Evolutionary conservation across 2,888 invertebrate species (phyloP), one percentile per base, ranked within the genome.

Genomic region (Pinctada fucata): DNA sequence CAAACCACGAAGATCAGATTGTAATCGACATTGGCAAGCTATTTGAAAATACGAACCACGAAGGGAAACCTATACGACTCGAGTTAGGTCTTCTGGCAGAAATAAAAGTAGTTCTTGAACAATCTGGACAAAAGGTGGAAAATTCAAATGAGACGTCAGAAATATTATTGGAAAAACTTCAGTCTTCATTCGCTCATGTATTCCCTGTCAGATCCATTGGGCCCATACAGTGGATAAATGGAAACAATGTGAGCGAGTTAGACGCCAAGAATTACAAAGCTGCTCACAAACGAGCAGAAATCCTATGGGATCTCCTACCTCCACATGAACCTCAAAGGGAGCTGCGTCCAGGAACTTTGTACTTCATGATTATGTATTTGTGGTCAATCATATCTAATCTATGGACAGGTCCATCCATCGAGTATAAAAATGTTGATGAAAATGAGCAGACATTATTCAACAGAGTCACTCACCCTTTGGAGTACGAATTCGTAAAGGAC

Each of bases 191-290:
- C 13, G 76, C 71, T 5, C 50, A 31, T 2, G 31, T 58, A n/a
- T 76, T 80, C 3, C 79, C 82, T 0, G 50, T 79, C 45, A n/a
- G 82, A 45, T 70, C 76, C 16, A 75, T 80, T 13, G 80, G 80
- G 4, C 16, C 82, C 4, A 65, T 77, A 2, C 79, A 82, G 49
- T 82, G 82, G 82, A 75, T 72, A 13, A 52, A 72, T 69, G 80
- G 80, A 50, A 16, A 52, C 45, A 16, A 47, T 0, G 31, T 78
- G 4, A 49, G 2, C 1, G 45, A 48, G 2, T 2, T 63, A 4
- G n/a, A 6, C 8, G 50, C 13, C 48, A 16, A 48, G 2, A 70
- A 70, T 58, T 75, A 79, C 51, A 8, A 52, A 49, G 70, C 52
- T 0, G 69, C 73, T 0, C 48, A 13, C 16, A 48, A 78, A 45